Evolutionary conservation across 1,140 invertebrate species (phyloP).

Genomic region (Apis laboriosa): DNA sequence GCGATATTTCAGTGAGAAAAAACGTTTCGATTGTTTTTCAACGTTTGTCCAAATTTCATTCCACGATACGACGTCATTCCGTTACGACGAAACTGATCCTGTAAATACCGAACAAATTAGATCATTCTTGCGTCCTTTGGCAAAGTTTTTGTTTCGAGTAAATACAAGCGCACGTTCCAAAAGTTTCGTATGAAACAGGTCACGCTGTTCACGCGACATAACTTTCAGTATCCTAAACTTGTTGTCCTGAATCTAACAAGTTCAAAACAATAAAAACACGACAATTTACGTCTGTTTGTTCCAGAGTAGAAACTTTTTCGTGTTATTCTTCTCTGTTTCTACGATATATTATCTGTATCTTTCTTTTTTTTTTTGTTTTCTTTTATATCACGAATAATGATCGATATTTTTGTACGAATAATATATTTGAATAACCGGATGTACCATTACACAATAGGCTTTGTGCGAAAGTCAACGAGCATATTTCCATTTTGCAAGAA

Average conservation of each 20-base stretch:
- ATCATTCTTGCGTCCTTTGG: not conserved
- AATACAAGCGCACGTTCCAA: not conserved
- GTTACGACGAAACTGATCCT: not conserved
- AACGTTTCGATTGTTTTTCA: not conserved
- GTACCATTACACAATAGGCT: too few species aligned
- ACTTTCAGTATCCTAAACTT: not conserved
- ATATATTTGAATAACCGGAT: too few species aligned
- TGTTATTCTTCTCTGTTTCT: not conserved
- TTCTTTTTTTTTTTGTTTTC: too few species aligned
- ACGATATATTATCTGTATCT: too few species aligned
- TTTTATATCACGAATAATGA: too few species aligned
- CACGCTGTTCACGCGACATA: not conserved
- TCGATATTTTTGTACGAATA: too few species aligned
- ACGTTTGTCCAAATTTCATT: too few species aligned
- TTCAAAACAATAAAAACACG: not conserved
- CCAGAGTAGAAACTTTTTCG: not conserved
- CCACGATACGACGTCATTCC: too few species aligned
- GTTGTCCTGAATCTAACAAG: not conserved
- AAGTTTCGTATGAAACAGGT: not conserved
- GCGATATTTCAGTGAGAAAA: too few species aligned
- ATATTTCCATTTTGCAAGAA: too few species aligned
- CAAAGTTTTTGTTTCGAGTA: constrained; percentile 1
- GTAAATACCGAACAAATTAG: not conserved
- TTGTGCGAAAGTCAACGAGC: too few species aligned
- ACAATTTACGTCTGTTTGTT: not conserved